phyloP scores from a whole-genome alignment of 1,140 invertebrate species.

The Dryas iulia region DNA sequence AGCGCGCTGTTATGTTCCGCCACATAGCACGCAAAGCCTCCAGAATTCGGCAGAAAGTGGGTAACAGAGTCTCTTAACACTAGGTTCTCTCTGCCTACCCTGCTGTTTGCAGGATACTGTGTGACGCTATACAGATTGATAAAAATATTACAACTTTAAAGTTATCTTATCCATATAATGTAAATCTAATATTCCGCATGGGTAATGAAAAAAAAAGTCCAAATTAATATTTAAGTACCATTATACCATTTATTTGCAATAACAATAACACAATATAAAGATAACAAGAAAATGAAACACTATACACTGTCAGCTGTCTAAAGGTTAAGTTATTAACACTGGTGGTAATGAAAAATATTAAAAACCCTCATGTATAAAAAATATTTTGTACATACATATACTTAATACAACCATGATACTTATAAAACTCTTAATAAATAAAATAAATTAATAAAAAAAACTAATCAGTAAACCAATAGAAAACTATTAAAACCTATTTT shows the following conservation, averaged over 20 bases:
- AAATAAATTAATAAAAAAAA: background rate
- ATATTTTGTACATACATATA: background rate
- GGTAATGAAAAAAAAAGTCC: background rate
- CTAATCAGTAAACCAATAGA: too few relatives aligned
- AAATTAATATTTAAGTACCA: background rate
- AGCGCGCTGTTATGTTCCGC: too few relatives aligned
- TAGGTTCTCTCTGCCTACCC: too few relatives aligned
- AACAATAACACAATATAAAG: background rate
- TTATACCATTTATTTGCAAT: slow-evolving; percentile 1
- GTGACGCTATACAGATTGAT: too few relatives aligned
- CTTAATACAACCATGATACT: background rate
- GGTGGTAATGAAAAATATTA: too few relatives aligned
- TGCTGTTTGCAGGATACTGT: too few relatives aligned
- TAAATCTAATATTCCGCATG: background rate
- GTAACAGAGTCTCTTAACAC: too few relatives aligned
- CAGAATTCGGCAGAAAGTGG: too few relatives aligned
- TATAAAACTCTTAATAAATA: background rate
- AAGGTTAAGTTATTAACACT: background rate
- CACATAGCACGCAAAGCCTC: too few relatives aligned
- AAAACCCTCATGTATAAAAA: background rate
- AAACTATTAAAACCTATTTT: slow-evolving; percentile 39
- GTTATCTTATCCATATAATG: too few relatives aligned
- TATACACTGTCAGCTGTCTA: background rate
- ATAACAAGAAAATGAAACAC: background rate
- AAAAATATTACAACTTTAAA: too few relatives aligned